phyloP scores from a whole-genome alignment of 1,140 invertebrate genomes.

The Drosophila nannoptera region DNA sequence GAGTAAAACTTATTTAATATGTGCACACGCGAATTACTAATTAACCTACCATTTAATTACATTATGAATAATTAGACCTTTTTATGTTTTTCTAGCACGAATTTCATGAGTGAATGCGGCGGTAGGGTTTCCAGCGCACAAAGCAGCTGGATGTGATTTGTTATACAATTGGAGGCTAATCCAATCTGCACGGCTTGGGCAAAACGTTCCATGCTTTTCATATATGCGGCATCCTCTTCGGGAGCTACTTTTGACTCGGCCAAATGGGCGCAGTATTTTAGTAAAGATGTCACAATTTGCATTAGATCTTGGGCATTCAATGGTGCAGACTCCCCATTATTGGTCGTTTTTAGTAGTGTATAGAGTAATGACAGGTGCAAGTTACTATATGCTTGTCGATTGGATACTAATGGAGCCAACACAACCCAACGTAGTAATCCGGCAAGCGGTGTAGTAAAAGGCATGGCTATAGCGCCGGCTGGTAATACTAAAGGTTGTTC shows the following conservation, averaged over 20 bases:
- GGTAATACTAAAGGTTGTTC: conserved; percentile 86
- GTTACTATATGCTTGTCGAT: conserved; percentile 80
- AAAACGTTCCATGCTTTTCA: conserved; percentile 85
- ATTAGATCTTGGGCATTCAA: conserved; percentile 82
- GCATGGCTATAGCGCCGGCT: conserved; percentile 88
- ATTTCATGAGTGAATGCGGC: conserved; percentile 81
- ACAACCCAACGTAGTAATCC: conserved; percentile 87
- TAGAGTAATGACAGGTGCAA: conserved; percentile 84
- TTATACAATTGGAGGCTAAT: conserved; percentile 86
- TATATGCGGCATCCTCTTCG: conserved; percentile 65
- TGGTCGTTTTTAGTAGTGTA: conserved; percentile 81
- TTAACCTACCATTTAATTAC: neutral
- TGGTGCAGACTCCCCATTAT: conserved; percentile 79
- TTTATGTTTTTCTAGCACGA: conserved; percentile 81
- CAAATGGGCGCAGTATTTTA: conserved; percentile 79
- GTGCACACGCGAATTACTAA: neutral
- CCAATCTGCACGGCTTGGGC: conserved; percentile 88
- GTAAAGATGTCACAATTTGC: conserved; percentile 79
- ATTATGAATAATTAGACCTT: conserved; percentile 27
- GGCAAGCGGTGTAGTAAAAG: conserved; percentile 88
- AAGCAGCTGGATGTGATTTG: conserved; percentile 84
- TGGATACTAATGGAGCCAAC: conserved; percentile 81
- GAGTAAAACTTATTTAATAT: neutral
- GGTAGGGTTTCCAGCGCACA: conserved; percentile 81
- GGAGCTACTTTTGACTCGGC: conserved; percentile 51